phyloP scores from a whole-genome alignment of 2,113 vertebrate genomes.

The Galemys pyrenaicus region DNA sequence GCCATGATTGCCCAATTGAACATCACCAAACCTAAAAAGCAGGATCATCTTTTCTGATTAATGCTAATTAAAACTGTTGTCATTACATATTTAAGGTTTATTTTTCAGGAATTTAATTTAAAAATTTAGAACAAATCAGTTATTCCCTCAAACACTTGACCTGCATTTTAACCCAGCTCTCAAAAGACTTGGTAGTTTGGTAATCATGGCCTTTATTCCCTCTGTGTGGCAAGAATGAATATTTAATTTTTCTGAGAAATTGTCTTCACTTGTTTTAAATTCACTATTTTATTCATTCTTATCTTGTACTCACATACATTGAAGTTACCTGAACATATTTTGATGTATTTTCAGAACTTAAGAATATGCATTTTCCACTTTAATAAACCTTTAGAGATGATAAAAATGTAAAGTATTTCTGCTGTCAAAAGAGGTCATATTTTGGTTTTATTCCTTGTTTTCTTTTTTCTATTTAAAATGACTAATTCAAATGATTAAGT shows the following conservation, averaged over 20 bases:
- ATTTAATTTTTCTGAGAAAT: conserved; percentile 34
- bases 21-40: not conserved
- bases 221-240: not conserved
- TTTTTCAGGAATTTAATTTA: not conserved
- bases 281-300: conserved; percentile 31
- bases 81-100: not conserved
- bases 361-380: not conserved
- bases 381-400: not conserved
- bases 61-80: not conserved
- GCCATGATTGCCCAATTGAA: not conserved
- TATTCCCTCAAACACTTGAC: not conserved
- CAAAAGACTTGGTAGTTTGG: not conserved
- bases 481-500: not conserved
- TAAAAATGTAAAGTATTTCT: not conserved
- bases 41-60: not conserved
- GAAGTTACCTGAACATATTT: conserved; percentile 38
- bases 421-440: not conserved
- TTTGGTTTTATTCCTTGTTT: not conserved
- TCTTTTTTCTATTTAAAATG: not conserved
- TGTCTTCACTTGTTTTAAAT: not conserved
- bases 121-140: not conserved
- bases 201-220: not conserved
- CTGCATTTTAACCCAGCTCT: not conserved
- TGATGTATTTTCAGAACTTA: conserved; percentile 43
- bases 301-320: conserved; percentile 46